Evolutionary conservation across 2,113 vertebrate species (phyloP).

Genomic region (Solea senegalensis): DNA sequence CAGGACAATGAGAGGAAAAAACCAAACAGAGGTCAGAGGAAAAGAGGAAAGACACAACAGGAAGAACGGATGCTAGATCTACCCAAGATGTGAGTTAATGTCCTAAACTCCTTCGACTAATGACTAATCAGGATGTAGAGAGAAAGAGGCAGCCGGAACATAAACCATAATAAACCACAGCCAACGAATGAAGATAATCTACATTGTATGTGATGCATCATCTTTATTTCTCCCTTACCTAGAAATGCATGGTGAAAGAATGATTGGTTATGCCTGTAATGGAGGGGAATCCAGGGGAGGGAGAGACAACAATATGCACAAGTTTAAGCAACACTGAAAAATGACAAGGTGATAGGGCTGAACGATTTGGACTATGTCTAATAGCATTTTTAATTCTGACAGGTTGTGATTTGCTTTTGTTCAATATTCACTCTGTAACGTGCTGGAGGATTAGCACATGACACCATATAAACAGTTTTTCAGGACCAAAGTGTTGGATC

Average conservation of each 20-base stretch:
- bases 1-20: constrained; percentile 16
- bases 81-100: constrained; percentile 35
- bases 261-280: constrained; percentile 94
- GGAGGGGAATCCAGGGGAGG: constrained; percentile 75
- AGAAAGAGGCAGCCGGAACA: constrained; percentile 38
- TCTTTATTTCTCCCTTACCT: constrained; percentile 93
- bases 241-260: constrained; percentile 95
- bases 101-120: constrained; percentile 34
- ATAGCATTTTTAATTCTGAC: too few species aligned
- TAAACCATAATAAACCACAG: constrained; percentile 29
- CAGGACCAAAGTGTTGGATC: too few species aligned
- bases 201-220: constrained; percentile 25
- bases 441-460: too few species aligned
- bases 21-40: background rate
- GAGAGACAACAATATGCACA: constrained; percentile 76
- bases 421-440: too few species aligned
- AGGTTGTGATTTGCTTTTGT: background rate
- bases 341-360: background rate
- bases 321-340: constrained; percentile 73
- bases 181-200: constrained; percentile 15
- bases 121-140: constrained; percentile 24
- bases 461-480: too few species aligned
- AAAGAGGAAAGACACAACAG: constrained; percentile 13
- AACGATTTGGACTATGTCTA: background rate
- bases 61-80: background rate